Evolutionary conservation across 2,888 invertebrate species (phyloP).

Genomic region (Drosophila trichaetosa): DNA sequence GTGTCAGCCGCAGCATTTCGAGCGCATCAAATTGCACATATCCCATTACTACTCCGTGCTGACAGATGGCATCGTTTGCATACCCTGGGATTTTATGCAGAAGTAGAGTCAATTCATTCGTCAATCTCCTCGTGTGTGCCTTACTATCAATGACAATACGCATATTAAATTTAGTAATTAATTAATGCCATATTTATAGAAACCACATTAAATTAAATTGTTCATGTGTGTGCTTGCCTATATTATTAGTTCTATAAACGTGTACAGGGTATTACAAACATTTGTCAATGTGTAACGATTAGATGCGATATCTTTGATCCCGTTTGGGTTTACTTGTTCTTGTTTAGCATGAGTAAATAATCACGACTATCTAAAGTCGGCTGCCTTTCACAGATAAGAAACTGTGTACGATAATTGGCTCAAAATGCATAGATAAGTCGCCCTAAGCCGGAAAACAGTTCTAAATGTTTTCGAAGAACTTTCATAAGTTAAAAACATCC

Average conservation of each 20-base stretch:
- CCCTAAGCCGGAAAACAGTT: not conserved
- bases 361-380: not conserved
- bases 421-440: not conserved
- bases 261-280: not conserved
- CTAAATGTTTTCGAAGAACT: not conserved
- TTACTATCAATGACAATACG: conserved; percentile 60
- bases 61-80: conserved; percentile 95
- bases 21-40: conserved; percentile 90
- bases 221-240: not conserved
- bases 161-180: conserved; percentile 7
- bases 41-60: conserved; percentile 96
- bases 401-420: not conserved
- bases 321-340: not conserved
- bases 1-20: conserved; percentile 85
- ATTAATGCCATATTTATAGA: not conserved
- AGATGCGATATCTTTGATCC: not conserved
- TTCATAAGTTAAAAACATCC: not conserved
- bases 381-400: not conserved
- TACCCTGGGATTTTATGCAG: conserved; percentile 93
- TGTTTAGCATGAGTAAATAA: not conserved
- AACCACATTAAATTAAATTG: not conserved
- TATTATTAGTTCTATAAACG: not conserved
- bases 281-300: not conserved
- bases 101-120: conserved; percentile 38
- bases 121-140: conserved; percentile 52